These are phyloP conservation scores for Sardina pilchardus DNA, from an alignment of 2,113 vertebrate species.

Conservation along the genomic window DNA sequence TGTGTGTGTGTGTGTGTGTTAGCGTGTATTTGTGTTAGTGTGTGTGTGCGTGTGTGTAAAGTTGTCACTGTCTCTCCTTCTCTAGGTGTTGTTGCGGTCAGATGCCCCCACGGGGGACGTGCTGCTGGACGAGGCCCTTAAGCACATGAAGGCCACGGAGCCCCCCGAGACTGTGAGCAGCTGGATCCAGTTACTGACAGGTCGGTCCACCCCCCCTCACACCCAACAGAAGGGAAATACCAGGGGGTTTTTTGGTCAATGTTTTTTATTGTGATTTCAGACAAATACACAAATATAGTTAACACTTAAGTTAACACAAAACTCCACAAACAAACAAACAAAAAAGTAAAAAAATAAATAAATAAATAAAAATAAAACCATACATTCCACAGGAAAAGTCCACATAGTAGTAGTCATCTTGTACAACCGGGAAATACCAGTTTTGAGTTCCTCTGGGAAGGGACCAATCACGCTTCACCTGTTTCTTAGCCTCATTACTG, in stretches of 20 bases:
- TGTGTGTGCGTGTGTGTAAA: background rate
- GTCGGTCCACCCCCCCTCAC: conserved; percentile 52
- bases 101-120: conserved; percentile 76
- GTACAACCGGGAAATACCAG: background rate
- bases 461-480: background rate
- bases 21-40: background rate
- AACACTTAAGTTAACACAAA: no score
- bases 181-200: conserved; percentile 84
- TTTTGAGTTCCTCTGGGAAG: background rate
- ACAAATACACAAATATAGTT: no score
- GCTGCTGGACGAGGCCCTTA: conserved; percentile 80
- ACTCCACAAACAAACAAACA: no score
- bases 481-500: background rate
- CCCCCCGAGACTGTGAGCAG: conserved; percentile 74
- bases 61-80: background rate
- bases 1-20: background rate
- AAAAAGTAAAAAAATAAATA: no score
- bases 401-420: no score
- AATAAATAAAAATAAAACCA: no score
- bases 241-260: no score
- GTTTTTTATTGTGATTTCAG: no score
- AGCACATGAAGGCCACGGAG: conserved; percentile 80
- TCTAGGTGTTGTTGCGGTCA: conserved; percentile 77
- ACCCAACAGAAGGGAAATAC: no score
- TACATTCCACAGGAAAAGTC: no score